Percentiles rank a stretch among this genome's conserved stretches.
Evolutionary conservation across 2,888 invertebrate species (phyloP).

Genomic region (Xestobium rufovillosum): DNA sequence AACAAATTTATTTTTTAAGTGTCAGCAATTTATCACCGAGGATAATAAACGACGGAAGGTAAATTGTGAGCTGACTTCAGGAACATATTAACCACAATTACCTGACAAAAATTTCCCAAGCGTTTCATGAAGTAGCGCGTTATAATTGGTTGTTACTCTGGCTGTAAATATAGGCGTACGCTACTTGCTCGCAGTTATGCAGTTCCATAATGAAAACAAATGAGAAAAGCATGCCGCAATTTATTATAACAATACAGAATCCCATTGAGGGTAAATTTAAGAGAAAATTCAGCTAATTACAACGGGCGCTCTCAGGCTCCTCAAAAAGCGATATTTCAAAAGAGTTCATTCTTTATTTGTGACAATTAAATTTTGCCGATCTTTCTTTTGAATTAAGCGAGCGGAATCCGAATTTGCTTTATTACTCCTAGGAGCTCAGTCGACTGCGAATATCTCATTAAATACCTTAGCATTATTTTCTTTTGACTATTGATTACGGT

Average conservation of each 20-base stretch:
- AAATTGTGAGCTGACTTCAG: no score
- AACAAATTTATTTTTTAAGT: no score
- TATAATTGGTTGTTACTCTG: constrained; percentile 14
- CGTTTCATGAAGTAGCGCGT: not conserved
- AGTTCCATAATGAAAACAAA: constrained; percentile 19
- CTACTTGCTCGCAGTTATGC: constrained; percentile 24
- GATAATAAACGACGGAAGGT: no score
- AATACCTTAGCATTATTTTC: constrained; percentile 17
- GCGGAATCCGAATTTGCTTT: constrained; percentile 12
- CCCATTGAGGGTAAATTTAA: not conserved
- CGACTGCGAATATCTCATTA: constrained; percentile 16
- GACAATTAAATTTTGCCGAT: not conserved
- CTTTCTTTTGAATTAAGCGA: constrained; percentile 7
- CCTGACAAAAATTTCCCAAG: no score
- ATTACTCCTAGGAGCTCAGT: constrained; percentile 10
- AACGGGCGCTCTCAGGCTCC: not conserved
- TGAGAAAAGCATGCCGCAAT: constrained; percentile 8
- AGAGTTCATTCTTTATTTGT: not conserved
- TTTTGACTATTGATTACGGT: constrained; percentile 18
- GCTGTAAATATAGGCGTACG: constrained; percentile 22
- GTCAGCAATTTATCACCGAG: no score
- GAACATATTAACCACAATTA: no score
- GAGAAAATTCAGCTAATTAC: constrained; percentile 1
- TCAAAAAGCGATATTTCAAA: not conserved
- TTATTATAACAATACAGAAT: not conserved